A percentile compares a stretch with the other conserved stretches of the same genome.
Evolutionary conservation across 2,888 invertebrate genomes (phyloP).

Genomic region (Catocala sponsa): DNA sequence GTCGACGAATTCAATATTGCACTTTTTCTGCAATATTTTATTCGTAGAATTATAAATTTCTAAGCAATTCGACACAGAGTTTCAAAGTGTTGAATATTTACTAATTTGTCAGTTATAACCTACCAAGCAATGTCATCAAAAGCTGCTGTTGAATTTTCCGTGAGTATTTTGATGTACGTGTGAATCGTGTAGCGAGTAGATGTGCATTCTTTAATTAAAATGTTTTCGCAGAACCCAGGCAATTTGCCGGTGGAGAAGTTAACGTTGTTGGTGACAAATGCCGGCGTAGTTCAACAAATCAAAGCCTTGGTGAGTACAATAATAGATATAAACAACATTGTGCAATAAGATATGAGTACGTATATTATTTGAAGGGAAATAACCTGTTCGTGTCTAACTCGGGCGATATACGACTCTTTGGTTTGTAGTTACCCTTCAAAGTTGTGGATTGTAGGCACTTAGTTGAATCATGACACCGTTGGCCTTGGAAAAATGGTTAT

Average conservation of each 20-base stretch:
- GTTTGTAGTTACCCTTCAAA: constrained; percentile 1
- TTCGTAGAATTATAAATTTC: constrained; percentile 3
- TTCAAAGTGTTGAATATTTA: constrained; percentile 8
- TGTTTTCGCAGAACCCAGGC: constrained; percentile 85
- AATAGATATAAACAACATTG: constrained; percentile 31
- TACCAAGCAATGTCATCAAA: constrained; percentile 52
- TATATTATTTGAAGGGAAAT: constrained; percentile 16
- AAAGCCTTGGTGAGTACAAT: constrained; percentile 89
- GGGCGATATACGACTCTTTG: neutral
- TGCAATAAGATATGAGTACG: constrained; percentile 17
- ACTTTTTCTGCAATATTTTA: constrained; percentile 14
- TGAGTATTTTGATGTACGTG: constrained; percentile 47
- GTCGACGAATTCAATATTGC: constrained; percentile 43
- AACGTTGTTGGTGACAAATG: constrained; percentile 75
- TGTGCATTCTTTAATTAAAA: constrained; percentile 36
- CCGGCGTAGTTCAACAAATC: constrained; percentile 85
- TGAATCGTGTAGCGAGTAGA: constrained; percentile 3
- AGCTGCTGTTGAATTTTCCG: constrained; percentile 56
- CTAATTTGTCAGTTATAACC: neutral
- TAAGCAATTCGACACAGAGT: neutral
- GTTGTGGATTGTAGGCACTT: neutral
- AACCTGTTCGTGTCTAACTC: constrained; percentile 14
- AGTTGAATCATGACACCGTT: neutral
- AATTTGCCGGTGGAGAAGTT: constrained; percentile 87
- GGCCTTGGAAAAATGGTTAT: neutral